These are phyloP conservation scores for Leptopilina drosophilae DNA, from an alignment of 2,888 invertebrate genomes.

Conservation along the genomic window DNA sequence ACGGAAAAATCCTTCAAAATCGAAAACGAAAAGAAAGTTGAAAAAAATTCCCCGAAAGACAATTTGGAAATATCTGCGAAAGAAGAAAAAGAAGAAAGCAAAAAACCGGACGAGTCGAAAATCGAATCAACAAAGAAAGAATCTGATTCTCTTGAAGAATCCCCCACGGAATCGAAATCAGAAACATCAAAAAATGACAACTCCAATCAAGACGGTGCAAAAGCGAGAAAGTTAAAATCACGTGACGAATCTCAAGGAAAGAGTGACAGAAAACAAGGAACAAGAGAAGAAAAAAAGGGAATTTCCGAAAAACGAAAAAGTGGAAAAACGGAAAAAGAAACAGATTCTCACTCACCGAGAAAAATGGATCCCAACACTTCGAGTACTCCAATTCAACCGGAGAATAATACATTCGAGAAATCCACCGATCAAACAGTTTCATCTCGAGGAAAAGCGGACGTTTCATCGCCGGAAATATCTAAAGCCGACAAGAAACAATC, in stretches of 20 bases:
- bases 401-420: slow-evolving; percentile 43
- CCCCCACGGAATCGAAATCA: slow-evolving; percentile 9
- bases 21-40: slow-evolving; percentile 33
- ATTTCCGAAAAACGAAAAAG: not conserved
- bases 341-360: not conserved
- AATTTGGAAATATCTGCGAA: slow-evolving; percentile 5
- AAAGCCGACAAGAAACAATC: not conserved
- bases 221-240: not conserved
- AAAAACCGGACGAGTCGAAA: too few species aligned
- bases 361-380: not conserved
- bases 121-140: not conserved
- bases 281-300: not conserved
- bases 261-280: not conserved
- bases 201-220: not conserved
- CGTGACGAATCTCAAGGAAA: not conserved
- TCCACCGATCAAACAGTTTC: slow-evolving; percentile 24
- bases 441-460: slow-evolving; percentile 21
- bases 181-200: slow-evolving; percentile 28
- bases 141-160: not conserved
- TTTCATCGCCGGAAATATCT: slow-evolving; percentile 44
- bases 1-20: too few species aligned
- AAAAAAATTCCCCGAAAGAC: slow-evolving; percentile 15
- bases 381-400: not conserved
- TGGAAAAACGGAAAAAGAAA: slow-evolving; percentile 37
- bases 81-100: not conserved